Conservation (phyloP, 2,888 invertebrate species). For the Boloria euphrosyne region DNA sequence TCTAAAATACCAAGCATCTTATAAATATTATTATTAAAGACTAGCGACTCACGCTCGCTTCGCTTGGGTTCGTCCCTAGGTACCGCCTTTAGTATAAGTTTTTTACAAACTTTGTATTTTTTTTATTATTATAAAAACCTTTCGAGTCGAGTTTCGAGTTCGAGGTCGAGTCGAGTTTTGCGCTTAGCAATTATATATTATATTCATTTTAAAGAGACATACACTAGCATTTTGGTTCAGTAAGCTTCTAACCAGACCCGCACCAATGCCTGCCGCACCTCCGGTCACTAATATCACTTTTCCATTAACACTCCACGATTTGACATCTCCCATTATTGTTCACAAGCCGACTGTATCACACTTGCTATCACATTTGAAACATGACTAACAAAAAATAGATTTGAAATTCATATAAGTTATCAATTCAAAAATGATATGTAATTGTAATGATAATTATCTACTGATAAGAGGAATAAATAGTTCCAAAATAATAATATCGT, state of each 20-base stretch:
- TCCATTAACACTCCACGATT: conserved; percentile 51
- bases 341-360: not conserved
- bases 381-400: not conserved
- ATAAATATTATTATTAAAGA: not conserved
- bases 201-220: conserved; percentile 33
- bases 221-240: conserved; percentile 65
- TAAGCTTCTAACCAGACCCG: conserved; percentile 60
- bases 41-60: too few relatives aligned
- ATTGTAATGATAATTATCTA: conserved; percentile 25
- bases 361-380: not conserved
- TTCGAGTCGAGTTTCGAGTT: too few relatives aligned
- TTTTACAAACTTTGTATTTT: too few relatives aligned
- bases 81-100: too few relatives aligned
- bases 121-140: too few relatives aligned
- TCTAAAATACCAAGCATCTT: too few relatives aligned
- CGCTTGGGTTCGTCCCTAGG: too few relatives aligned
- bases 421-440: not conserved
- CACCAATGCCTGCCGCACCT: conserved; percentile 70
- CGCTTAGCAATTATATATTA: too few relatives aligned
- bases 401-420: not conserved
- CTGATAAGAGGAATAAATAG: conserved; percentile 40
- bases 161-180: too few relatives aligned
- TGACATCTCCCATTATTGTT: conserved; percentile 6
- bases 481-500: conserved; percentile 34
- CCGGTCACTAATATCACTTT: conserved; percentile 73